Percentiles rank a stretch among this genome's conserved stretches.
These are phyloP conservation scores for Myoxocephalus aenaeus DNA, from an alignment of 2,797 vertebrate genomes.

Conservation along the genomic window DNA sequence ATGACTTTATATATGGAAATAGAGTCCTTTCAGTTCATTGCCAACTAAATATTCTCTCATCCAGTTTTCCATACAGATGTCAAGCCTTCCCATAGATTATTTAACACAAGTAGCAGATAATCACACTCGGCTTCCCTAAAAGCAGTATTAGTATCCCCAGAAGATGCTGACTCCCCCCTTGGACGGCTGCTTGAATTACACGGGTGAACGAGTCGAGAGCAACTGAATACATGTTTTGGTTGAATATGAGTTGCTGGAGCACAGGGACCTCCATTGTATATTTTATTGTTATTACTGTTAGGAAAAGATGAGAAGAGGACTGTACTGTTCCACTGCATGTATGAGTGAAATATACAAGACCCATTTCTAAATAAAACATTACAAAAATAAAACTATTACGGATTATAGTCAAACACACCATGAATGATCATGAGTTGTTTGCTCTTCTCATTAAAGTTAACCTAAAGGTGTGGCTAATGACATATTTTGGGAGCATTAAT, in stretches of 20 bases:
- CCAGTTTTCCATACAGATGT: constrained; percentile 36
- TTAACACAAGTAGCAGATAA: constrained; percentile 24
- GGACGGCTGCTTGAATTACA: constrained; percentile 14
- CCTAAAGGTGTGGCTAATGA: background rate
- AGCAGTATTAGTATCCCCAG: constrained; percentile 17
- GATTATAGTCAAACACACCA: background rate
- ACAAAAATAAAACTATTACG: background rate
- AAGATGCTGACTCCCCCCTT: constrained; percentile 10
- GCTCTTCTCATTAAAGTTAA: background rate
- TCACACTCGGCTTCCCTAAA: constrained; percentile 21
- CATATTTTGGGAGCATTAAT: background rate
- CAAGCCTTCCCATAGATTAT: constrained; percentile 36
- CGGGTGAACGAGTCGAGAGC: constrained; percentile 17
- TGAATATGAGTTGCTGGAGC: constrained; percentile 26
- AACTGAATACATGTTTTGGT: constrained; percentile 6
- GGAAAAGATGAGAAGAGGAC: background rate
- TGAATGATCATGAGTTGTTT: background rate
- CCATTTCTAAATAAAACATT: background rate
- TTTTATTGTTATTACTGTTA: background rate
- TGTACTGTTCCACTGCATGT: background rate
- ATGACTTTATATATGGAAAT: constrained; percentile 30
- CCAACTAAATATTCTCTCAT: constrained; percentile 7
- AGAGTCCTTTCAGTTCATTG: constrained; percentile 18
- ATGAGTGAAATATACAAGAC: constrained; percentile 2
- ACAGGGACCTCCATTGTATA: constrained; percentile 9